Base-by-base conservation (phyloP, 2,113 vertebrate genomes). In the Megaptera novaeangliae region DNA sequence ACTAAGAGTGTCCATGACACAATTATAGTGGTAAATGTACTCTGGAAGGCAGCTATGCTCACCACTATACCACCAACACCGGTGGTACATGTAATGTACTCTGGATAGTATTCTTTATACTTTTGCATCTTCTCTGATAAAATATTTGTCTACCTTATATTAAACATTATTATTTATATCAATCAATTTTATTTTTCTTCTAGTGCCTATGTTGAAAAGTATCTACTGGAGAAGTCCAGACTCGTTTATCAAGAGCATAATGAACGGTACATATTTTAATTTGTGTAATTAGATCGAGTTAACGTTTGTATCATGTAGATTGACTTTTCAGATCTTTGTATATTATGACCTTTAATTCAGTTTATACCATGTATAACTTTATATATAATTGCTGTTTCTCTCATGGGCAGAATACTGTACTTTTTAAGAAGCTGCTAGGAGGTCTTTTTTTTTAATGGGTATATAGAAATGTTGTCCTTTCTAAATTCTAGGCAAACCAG, bases 201-300 rank as follows among this genome's bases (percentile, higher is more conserved):
- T 98, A 99, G 99, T 86, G 99, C 99, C 6, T 99, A 99, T 75
- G 99, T 99, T 98, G 99, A 99, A 97, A 99, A 99, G 96, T 99
- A 99, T 97, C 99, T 99, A 31, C 98, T 99, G 97, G 99, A 99
- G 98, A 99, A 99, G 98, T 99, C 99, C 0, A 99, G 99, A 91
- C 99, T 99, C 46, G 99, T 99, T 96, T 99, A 99, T 98, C 99
- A 99, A 98, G 99, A 99, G 97, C 99, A 99, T 98, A 99, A 99
- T 69, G 99, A 99, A 98, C 98, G 99, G 99, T 99, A 98, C 80
- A 97, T 96, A 91, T 95, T 97, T 97, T 97, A 75, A 57, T 96
- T 87, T 94, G 5, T 95, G 20, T 94, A 86, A 86, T 92, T 95
- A 84, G 29, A 59, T 94, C 9, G 81, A 94, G 14, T 96, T 94